phyloP scores from a whole-genome alignment of 2,888 invertebrate genomes.

The Agonum fuliginosum region DNA sequence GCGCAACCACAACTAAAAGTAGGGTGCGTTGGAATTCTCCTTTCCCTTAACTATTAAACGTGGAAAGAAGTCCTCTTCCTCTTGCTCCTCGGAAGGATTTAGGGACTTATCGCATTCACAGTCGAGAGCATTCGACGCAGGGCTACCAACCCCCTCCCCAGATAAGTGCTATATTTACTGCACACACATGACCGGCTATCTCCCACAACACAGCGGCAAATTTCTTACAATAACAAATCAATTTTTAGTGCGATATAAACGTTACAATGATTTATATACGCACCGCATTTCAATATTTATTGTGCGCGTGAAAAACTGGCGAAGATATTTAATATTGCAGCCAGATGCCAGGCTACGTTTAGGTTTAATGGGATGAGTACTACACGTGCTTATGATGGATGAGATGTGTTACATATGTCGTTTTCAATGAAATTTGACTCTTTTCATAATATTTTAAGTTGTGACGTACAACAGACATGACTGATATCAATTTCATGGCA shows the following conservation, averaged over 20 bases:
- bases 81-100: constrained; percentile 23
- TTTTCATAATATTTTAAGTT: neutral
- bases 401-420: constrained; percentile 4
- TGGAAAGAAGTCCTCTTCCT: constrained; percentile 13
- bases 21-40: neutral
- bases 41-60: constrained; percentile 33
- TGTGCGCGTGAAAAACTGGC: neutral
- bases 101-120: constrained; percentile 57
- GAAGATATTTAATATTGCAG: neutral
- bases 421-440: neutral
- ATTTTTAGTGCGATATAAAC: neutral
- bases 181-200: constrained; percentile 52
- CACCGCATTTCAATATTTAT: constrained; percentile 3
- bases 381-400: neutral
- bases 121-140: constrained; percentile 34
- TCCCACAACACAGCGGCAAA: neutral
- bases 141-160: constrained; percentile 5
- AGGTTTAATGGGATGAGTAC: neutral
- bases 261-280: neutral
- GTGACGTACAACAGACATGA: neutral
- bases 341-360: neutral
- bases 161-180: constrained; percentile 57
- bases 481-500: neutral
- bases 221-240: constrained; percentile 32
- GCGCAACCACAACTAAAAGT: neutral